Base-by-base conservation (phyloP, 2,113 vertebrate genomes). In the Salvelinus sp. region DNA sequence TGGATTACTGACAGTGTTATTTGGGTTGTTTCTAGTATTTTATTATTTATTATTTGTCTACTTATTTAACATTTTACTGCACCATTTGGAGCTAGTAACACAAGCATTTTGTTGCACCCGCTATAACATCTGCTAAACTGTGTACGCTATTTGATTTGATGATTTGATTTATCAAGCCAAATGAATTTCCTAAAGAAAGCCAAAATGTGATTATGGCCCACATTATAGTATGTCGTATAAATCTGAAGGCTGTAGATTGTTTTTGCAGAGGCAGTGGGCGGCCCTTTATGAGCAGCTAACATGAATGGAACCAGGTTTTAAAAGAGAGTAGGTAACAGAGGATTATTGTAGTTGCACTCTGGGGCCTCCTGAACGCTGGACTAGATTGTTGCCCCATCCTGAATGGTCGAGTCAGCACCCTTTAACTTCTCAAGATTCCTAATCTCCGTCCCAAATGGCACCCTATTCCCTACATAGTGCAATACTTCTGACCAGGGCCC, bases 241-340 rank as follows among this genome's bases (percentile, higher is more conserved):
- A 67, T 22, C 48, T 28, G 66, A 63, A 74, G 65, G 81, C 78
- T 74, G 62, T 57, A 16, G 72, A 79, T 76, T 84, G 88, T 86
- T 87, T 47, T 82, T 76, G 79, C 67, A 48, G 76, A 73, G 87
- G 73, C 65, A 74, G 84, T 87, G 87, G 87, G 83, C 78, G 73
- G 76, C 81, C 83, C 84, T 90, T 90, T 87, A 88, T 82, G 88
- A 88, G 89, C 85, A 86, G 88, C 81, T 88, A 91, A 91, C 88
- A 88, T 80, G 86, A 88, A 83, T 63, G 81, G 88, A 87, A 88
- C 82, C 81, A 81, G 85, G 77, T 78, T 87, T 84, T 85, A 80
- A 85, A 88, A 76, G 69, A 70, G 78, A 90, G 81, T 33, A 58
- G 85, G 82, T 87, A 90, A 87, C 82, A 79, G 85, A 85, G 85